These are phyloP conservation scores for Bombyx mandarina DNA, from an alignment of 1,140 invertebrate genomes.

Conservation along the genomic window DNA sequence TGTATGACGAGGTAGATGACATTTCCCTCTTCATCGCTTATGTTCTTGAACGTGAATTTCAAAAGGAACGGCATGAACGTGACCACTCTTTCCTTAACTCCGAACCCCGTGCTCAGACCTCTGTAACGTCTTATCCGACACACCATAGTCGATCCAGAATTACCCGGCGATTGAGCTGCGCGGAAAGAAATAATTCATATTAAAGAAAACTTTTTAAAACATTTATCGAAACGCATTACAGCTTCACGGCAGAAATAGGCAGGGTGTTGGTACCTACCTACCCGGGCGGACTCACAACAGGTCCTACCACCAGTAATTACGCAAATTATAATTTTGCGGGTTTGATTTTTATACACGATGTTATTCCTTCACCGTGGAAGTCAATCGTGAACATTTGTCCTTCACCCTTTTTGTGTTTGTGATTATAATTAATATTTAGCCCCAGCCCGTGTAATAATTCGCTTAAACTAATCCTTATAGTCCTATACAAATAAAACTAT, in stretches of 20 bases:
- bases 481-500: no score
- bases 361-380: no score
- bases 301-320: no score
- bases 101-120: conserved; percentile 70
- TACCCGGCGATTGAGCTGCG: conserved; percentile 20
- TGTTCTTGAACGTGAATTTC: conserved; percentile 77
- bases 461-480: no score
- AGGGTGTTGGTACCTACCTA: no score
- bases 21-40: conserved; percentile 67
- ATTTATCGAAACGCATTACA: background rate
- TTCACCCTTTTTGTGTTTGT: background rate
- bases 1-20: conserved; percentile 79
- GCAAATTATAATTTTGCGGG: no score
- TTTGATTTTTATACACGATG: no score
- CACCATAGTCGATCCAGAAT: conserved; percentile 36
- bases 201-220: background rate
- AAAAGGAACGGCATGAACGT: conserved; percentile 82
- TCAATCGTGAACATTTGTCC: background rate
- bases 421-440: background rate
- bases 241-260: no score
- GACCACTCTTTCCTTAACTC: conserved; percentile 73
- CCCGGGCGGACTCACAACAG: no score
- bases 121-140: conserved; percentile 65
- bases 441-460: no score
- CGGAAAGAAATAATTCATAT: conserved; percentile 9